Evolutionary conservation across 2,797 vertebrate genomes (phyloP).

Genomic region (Microcaecilia unicolor): DNA sequence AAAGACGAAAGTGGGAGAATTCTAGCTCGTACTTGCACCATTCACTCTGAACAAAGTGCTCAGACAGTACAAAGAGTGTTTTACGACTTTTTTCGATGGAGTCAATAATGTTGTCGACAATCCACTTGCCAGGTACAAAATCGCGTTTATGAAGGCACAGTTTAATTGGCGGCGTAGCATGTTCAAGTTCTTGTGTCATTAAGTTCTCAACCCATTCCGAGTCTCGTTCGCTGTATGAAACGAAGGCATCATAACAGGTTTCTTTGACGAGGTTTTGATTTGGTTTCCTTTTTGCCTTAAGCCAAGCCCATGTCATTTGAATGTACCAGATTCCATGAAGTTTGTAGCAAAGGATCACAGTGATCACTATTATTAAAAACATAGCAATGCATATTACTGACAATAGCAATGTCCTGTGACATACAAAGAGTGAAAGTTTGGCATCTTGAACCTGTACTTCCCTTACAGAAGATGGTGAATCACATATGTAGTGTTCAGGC

Average conservation of each 20-base stretch:
- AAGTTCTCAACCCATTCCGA: slow-evolving; percentile 69
- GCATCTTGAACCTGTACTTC: slow-evolving; percentile 24
- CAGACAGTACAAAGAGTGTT: slow-evolving; percentile 70
- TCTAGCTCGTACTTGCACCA: slow-evolving; percentile 84
- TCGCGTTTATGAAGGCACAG: slow-evolving; percentile 76
- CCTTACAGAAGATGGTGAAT: slow-evolving; percentile 50
- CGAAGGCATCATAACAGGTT: slow-evolving; percentile 58
- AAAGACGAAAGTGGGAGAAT: slow-evolving; percentile 77
- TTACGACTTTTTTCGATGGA: slow-evolving; percentile 71
- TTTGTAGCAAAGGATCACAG: slow-evolving; percentile 30
- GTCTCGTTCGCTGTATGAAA: slow-evolving; percentile 70
- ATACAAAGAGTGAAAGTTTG: slow-evolving; percentile 41
- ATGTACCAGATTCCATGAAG: slow-evolving; percentile 63
- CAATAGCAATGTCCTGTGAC: slow-evolving; percentile 39
- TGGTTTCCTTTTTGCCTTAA: slow-evolving; percentile 58
- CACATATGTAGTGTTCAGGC: slow-evolving; percentile 50
- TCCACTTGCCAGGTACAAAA: slow-evolving; percentile 75
- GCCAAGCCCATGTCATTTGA: slow-evolving; percentile 65
- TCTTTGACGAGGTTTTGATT: slow-evolving; percentile 5
- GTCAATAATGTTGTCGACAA: slow-evolving; percentile 76
- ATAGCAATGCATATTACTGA: slow-evolving; percentile 29
- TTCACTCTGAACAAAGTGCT: slow-evolving; percentile 73
- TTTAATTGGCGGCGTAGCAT: slow-evolving; percentile 42
- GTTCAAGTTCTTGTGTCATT: slow-evolving; percentile 63
- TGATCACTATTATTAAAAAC: slow-evolving; percentile 23